Percentiles rank a stretch among this genome's conserved stretches.
Evolutionary conservation across 2,797 vertebrate genomes (phyloP).

Genomic region (Neosilurus hyrtlii): DNA sequence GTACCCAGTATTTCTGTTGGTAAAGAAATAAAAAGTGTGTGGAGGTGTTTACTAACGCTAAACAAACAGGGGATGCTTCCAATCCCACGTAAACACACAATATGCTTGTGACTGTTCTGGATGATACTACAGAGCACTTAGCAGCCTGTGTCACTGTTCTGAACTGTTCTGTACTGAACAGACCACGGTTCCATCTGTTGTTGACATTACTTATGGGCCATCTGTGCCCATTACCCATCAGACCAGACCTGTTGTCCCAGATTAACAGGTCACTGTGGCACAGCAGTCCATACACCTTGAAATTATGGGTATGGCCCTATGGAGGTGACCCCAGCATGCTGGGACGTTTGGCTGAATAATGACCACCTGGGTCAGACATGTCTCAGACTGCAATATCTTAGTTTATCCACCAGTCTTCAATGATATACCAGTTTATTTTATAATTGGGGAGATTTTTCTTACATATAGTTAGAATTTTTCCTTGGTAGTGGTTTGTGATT

Average conservation of each 20-base stretch:
- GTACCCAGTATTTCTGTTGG: too few relatives aligned
- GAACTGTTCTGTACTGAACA: not conserved
- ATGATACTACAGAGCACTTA: not conserved
- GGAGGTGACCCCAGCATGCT: not conserved
- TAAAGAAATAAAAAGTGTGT: too few relatives aligned
- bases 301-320: not conserved
- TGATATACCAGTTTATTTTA: not conserved
- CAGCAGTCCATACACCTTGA: not conserved
- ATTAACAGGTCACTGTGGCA: slow-evolving; percentile 9
- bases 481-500: not conserved
- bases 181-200: not conserved
- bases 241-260: not conserved
- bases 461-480: not conserved
- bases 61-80: not conserved
- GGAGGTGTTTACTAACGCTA: too few relatives aligned
- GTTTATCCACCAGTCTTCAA: not conserved
- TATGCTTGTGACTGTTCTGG: not conserved
- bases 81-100: not conserved
- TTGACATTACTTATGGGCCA: slow-evolving; percentile 2
- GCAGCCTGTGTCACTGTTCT: not conserved
- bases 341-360: slow-evolving; percentile 2
- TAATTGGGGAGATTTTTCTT: not conserved
- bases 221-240: slow-evolving; percentile 4
- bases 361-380: not conserved
- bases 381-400: not conserved